Conservation (phyloP, 1,140 invertebrate species). For the Monochamus saltuarius region DNA sequence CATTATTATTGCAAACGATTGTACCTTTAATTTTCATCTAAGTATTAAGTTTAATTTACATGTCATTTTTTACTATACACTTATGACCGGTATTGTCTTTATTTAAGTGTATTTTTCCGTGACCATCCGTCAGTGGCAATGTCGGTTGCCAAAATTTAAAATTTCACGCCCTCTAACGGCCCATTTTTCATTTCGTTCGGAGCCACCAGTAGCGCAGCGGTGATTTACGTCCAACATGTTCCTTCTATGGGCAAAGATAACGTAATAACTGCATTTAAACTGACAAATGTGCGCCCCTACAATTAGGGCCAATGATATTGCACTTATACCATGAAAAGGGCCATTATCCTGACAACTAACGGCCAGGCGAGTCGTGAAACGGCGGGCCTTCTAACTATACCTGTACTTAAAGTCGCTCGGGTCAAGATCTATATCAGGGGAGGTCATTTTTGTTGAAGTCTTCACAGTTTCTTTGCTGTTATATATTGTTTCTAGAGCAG, state of each 20-base stretch:
- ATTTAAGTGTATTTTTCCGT: too few relatives aligned
- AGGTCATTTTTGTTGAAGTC: neutral
- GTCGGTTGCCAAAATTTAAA: too few relatives aligned
- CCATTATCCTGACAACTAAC: conserved; percentile 13
- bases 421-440: conserved; percentile 6
- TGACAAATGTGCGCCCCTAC: conserved; percentile 8
- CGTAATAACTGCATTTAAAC: conserved; percentile 15
- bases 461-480: too few relatives aligned
- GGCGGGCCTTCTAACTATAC: neutral
- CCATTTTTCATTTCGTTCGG: conserved; percentile 9
- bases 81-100: too few relatives aligned
- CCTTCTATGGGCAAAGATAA: conserved; percentile 12
- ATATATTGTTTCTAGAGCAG: too few relatives aligned
- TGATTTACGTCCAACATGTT: neutral
- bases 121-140: too few relatives aligned
- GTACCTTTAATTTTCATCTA: too few relatives aligned
- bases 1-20: too few relatives aligned
- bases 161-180: neutral
- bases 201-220: neutral
- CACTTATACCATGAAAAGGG: conserved; percentile 12
- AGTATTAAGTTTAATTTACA: too few relatives aligned
- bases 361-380: conserved; percentile 7
- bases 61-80: too few relatives aligned
- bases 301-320: conserved; percentile 17
- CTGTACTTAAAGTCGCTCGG: neutral